Base-by-base conservation (phyloP, 2,113 vertebrate genomes). In the Lagopus muta region DNA sequence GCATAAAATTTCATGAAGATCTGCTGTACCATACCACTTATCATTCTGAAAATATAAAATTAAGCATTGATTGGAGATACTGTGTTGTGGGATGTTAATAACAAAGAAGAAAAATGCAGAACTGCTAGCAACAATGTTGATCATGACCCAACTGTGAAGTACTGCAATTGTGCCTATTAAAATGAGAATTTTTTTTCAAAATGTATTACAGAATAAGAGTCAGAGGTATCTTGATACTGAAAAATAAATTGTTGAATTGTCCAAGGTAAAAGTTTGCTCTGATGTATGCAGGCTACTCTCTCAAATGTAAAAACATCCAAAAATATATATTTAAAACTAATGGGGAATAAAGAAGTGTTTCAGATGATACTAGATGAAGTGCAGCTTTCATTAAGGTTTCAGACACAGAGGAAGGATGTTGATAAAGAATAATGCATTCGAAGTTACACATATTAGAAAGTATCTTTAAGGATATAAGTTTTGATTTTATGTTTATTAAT, bases 401-500 rank as follows among this genome's bases (percentile, higher is more conserved):
- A 17, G 70, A 81, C 78, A 27, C 5, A 47, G 3, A 65, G 15
- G 8, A 71, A 73, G 48, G 5, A 18, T 54, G 21, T 20, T 43
- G 16, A 34, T 19, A 64, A 10, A 58, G 76, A n/a, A 38, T 9
- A 28, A n/a, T 8, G 2, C 28, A 54, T 48, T 65, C 40, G 9
- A 69, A 80, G 54, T 76, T 13, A 64, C 4, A 47, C 8, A 2
- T 36, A 1, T 24, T 75, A 52, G 40, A 54, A 85, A 61, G 6
- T 16, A 5, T 4, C 72, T 74, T 61, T 47, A 86, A 85, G 6
- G 66, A 13, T 65, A 32, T 8, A 11, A 3, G 3, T 43, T 64
- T 18, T 16, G 0, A 0, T 7, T 67, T 75, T 54, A 76, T 55
- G 69, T 16, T 3, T 48, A 5, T 1, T 64, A 4, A n/a, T 91